A percentile compares a stretch with the other conserved stretches of the same genome.
phyloP scores from a whole-genome alignment of 2,113 vertebrate genomes.

The Nipponia nippon region DNA sequence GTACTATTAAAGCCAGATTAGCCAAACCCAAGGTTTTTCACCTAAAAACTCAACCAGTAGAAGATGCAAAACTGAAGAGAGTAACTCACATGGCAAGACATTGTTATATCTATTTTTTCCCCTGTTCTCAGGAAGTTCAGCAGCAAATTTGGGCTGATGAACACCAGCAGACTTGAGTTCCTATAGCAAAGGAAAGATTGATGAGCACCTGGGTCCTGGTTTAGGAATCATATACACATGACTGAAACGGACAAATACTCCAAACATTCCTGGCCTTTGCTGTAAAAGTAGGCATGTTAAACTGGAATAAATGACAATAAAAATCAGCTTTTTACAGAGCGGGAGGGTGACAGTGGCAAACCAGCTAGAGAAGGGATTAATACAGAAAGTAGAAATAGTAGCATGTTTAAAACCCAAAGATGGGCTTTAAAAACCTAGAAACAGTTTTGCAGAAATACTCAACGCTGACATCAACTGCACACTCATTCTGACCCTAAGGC shows the following conservation, averaged over 20 bases:
- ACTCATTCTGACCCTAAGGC: background rate
- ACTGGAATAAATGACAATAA: background rate
- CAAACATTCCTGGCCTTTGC: background rate
- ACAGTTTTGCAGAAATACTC: background rate
- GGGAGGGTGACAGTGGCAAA: background rate
- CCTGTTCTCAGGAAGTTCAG: constrained; percentile 85
- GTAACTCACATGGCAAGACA: constrained; percentile 90
- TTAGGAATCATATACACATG: background rate
- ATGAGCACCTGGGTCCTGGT: background rate
- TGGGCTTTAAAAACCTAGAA: background rate
- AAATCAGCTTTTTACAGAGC: background rate
- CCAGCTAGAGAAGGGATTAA: background rate
- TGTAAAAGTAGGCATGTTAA: background rate
- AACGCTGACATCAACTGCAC: background rate
- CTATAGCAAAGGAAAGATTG: constrained; percentile 65
- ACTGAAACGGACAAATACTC: background rate
- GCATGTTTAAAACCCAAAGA: background rate
- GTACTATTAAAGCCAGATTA: background rate
- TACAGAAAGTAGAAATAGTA: background rate
- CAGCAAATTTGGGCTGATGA: constrained; percentile 80
- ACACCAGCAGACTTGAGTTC: constrained; percentile 86
- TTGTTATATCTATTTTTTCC: constrained; percentile 97
- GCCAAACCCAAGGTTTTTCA: background rate
- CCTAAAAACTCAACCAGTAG: background rate
- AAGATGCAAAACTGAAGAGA: background rate